These are phyloP conservation scores for Steinernema hermaphroditum DNA, from an alignment of 2,888 invertebrate genomes.

Conservation along the genomic window DNA sequence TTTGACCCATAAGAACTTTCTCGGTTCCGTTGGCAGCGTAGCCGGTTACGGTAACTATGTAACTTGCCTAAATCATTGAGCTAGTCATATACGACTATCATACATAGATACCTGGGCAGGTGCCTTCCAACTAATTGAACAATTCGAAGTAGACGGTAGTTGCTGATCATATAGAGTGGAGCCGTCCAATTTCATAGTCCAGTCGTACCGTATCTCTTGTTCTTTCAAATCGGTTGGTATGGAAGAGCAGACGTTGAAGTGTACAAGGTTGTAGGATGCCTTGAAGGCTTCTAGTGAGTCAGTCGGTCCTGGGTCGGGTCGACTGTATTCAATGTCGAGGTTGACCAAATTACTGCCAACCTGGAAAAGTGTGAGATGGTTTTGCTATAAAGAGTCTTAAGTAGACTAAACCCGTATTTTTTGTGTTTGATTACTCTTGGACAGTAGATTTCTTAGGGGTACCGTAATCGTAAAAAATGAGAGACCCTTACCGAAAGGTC, in stretches of 20 bases:
- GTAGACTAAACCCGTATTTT: too few species aligned
- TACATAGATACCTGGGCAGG: background rate
- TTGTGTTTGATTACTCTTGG: too few species aligned
- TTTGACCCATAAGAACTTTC: slow-evolving; percentile 12
- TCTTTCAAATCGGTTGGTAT: background rate
- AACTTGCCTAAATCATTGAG: background rate
- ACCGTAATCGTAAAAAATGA: too few species aligned
- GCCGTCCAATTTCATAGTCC: slow-evolving; percentile 20
- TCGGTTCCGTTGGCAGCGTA: slow-evolving; percentile 7
- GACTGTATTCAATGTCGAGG: background rate
- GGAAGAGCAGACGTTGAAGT: slow-evolving; percentile 7
- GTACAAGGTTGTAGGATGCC: background rate
- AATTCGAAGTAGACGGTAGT: background rate
- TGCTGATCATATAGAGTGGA: slow-evolving; percentile 21
- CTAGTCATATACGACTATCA: background rate
- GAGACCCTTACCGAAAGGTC: slow-evolving; percentile 11
- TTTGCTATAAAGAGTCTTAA: too few species aligned
- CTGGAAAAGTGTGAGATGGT: slow-evolving; percentile 4
- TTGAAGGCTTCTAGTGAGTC: background rate
- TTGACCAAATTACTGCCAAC: background rate
- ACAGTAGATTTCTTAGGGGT: too few species aligned
- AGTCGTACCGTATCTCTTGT: slow-evolving; percentile 12
- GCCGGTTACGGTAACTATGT: slow-evolving; percentile 25
- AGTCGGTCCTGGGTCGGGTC: background rate
- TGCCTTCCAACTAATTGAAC: slow-evolving; percentile 15